These are phyloP conservation scores for Drosophila mauritiana DNA, from an alignment of 1,140 invertebrate species.

Conservation along the genomic window DNA sequence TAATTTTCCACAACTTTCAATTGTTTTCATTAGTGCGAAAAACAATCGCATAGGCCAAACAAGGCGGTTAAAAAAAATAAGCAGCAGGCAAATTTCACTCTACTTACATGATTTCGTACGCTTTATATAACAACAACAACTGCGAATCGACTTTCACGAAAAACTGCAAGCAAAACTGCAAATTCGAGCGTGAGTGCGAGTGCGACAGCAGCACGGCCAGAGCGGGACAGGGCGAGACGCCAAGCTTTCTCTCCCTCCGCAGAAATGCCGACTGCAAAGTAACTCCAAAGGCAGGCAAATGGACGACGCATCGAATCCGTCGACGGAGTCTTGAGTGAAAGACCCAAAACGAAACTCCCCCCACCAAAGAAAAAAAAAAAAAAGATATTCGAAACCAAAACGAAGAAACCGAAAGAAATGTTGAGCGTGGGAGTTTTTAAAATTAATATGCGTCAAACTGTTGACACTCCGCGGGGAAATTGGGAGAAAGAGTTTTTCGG, in stretches of 20 bases:
- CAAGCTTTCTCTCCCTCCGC: slow-evolving; percentile 75
- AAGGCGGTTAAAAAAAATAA: slow-evolving; percentile 33
- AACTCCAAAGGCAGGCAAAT: slow-evolving; percentile 72
- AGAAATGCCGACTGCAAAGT: slow-evolving; percentile 27
- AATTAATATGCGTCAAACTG: slow-evolving; percentile 79
- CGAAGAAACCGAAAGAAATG: slow-evolving; percentile 52
- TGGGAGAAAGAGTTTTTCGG: slow-evolving; percentile 15
- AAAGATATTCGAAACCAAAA: slow-evolving; percentile 13
- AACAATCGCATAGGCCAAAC: slow-evolving; percentile 46
- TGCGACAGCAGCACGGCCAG: slow-evolving; percentile 17
- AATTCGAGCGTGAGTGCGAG: slow-evolving; percentile 11
- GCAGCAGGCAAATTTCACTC: slow-evolving; percentile 72
- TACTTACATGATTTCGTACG: slow-evolving; percentile 78
- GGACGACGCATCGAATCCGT: slow-evolving; percentile 55
- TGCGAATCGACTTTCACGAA: slow-evolving; percentile 70
- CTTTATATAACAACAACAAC: slow-evolving; percentile 71
- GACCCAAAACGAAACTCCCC: slow-evolving; percentile 55
- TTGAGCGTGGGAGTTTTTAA: slow-evolving; percentile 80
- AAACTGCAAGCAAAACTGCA: slow-evolving; percentile 79
- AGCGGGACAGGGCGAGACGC: slow-evolving; percentile 15
- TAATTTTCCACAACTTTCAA: slow-evolving; percentile 47
- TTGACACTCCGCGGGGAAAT: slow-evolving; percentile 49
- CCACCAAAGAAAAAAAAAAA: slow-evolving; percentile 50
- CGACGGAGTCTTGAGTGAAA: slow-evolving; percentile 41
- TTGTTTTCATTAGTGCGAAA: slow-evolving; percentile 52